Conservation (phyloP, 2,113 vertebrate genomes). For the Mohoua ochrocephala region DNA sequence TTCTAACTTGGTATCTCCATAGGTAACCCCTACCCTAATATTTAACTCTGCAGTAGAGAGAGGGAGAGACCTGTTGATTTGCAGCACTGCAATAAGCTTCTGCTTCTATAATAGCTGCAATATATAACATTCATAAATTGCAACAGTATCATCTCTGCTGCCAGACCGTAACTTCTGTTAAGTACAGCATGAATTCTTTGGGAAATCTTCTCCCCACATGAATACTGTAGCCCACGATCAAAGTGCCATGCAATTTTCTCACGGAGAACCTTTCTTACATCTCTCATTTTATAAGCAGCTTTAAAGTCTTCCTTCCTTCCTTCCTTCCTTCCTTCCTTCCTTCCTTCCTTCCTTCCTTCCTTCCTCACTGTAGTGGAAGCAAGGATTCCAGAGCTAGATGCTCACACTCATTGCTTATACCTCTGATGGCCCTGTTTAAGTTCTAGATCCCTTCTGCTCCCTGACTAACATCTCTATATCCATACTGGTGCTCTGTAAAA, state of each 20-base stretch:
- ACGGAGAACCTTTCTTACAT: neutral
- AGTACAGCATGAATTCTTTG: neutral
- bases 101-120: neutral
- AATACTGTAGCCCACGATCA: neutral
- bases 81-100: neutral
- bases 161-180: neutral
- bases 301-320: neutral
- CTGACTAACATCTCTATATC: neutral
- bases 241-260: neutral
- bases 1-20: neutral
- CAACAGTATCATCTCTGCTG: neutral
- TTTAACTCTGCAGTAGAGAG: neutral
- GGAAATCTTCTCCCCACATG: neutral
- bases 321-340: neutral
- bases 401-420: neutral
- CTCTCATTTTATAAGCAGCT: neutral
- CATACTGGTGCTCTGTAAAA: too few species aligned
- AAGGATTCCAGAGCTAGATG: neutral
- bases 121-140: neutral
- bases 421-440: neutral
- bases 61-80: neutral
- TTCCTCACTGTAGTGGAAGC: neutral
- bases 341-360: neutral
- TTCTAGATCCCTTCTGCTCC: neutral
- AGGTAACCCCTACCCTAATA: neutral